Base-by-base conservation (phyloP, 2,113 vertebrate species). In the Bombycilla garrulus region DNA sequence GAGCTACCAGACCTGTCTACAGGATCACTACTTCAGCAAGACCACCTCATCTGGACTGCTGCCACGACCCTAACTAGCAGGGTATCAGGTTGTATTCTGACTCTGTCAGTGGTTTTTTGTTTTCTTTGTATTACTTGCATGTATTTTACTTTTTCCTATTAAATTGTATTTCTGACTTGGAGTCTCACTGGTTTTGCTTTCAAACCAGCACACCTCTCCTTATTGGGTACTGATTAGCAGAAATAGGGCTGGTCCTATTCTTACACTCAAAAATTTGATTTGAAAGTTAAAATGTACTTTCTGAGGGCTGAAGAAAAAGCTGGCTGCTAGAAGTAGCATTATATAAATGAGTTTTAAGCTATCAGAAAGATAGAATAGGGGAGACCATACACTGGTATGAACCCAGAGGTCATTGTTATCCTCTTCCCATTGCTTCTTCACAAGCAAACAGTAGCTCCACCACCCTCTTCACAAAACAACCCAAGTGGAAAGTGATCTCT, bases 381-480 rank as follows among this genome's bases (percentile, higher is more conserved):
- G 3, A 56, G 25, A 53, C 6, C 57, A n/a, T 20, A 47, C 1
- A 0, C 2, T 56, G 31, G 19, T 29, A 53, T 0, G 5, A 85
- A 4, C 12, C 6, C 25, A 81, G 36, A n/a, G 35, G 35, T 24
- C 7, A 22, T 47, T 56, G 13, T 22, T 86, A 25, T 28, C 9
- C 15, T 82, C n/a, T 85, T 79, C 26, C 25, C 26, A 9, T n/a
- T 44, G 8, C 31, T 88, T 11, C 28, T 65, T 57, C 47, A 21
- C 36, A 70, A 70, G 24, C 15, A 81, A 72, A 23, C 6, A 61
- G 22, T 9, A 82, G 45, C 22, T 13, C 12, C 20, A 56, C 42
- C 1, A 0, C 54, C 6, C 23, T 66, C 42, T 61, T 70, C 71
- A 71, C 19, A 40, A 35, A 82, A 57, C 11, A 70, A 24, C 15